Evolutionary conservation across 2,888 invertebrate species (phyloP), one percentile per base, ranked within the genome.

Genomic region (Oscheius sp.): DNA sequence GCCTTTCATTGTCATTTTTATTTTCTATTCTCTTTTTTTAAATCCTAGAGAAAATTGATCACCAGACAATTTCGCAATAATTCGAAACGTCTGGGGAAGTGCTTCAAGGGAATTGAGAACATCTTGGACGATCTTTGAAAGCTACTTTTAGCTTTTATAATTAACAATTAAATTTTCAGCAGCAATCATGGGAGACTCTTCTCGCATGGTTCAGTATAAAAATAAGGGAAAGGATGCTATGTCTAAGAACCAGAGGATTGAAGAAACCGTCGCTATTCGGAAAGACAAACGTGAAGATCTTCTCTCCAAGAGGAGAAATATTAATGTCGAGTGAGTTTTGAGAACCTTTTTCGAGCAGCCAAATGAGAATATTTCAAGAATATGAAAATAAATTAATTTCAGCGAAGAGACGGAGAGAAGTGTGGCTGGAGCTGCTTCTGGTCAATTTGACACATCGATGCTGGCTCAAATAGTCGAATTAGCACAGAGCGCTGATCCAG

Each of bases 151-250:
- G n/a, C n/a, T n/a, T 15, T 37, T 37, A 37, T 15, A 37, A 37
- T 12, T 8, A 37, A 37, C 15, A 15, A 37, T 15, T 15, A 15
- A 8, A 37, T 25, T 52, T 52, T 52, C 17, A 23, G 3, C 34
- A 55, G 55, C 10, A 31, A 55, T 15, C 55, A 68, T 68, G 68
- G 68, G 61, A 37, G 68, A 68, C 25, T 17, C 68, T 25, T n/a
- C n/a, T n/a, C 70, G 70, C 34, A 55, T 65, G 66, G 70, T 69
- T 37, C 85, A 86, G 74, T 95, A 95, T 90, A 97, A 97, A 92
- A 96, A 97, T 91, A 94, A 94, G 91, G 96, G 96, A 87, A 97
- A 96, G 91, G 96, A 97, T 91, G 94, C 94, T 89, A 96, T 96
- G 86, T 88, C 96, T 25, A 78, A 78, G 61, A 78, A 76, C 46